phyloP scores from a whole-genome alignment of 2,113 vertebrate species.

The Morone chrysops region DNA sequence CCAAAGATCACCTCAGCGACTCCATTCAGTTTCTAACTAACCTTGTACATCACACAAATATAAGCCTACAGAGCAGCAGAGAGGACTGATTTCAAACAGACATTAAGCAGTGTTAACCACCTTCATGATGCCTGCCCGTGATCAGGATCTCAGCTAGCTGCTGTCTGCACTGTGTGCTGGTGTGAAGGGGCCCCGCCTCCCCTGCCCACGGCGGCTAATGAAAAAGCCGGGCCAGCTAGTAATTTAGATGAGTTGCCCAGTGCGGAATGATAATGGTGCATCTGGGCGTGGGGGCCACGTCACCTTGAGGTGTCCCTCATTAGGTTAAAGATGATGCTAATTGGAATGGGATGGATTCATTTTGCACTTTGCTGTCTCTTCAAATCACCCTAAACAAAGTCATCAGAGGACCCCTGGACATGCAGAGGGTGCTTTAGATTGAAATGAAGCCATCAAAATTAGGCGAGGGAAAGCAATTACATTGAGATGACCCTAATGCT shows the following conservation, averaged over 20 bases:
- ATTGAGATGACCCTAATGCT: slow-evolving; percentile 92
- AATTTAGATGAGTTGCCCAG: slow-evolving; percentile 92
- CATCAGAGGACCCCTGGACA: slow-evolving; percentile 87
- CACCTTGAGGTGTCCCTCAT: slow-evolving; percentile 97
- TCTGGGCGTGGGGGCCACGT: slow-evolving; percentile 88
- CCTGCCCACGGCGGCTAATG: slow-evolving; percentile 85
- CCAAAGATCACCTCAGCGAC: slow-evolving; percentile 19
- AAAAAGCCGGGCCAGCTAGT: slow-evolving; percentile 90
- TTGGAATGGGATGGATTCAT: slow-evolving; percentile 98
- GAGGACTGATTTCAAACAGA: slow-evolving; percentile 32
- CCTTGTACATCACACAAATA: slow-evolving; percentile 33
- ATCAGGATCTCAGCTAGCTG: slow-evolving; percentile 45
- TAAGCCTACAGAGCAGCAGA: slow-evolving; percentile 24
- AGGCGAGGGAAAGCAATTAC: slow-evolving; percentile 90
- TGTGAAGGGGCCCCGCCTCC: slow-evolving; percentile 41
- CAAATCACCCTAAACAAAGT: slow-evolving; percentile 97
- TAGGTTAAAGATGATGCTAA: slow-evolving; percentile 99
- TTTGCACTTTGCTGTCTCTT: slow-evolving; percentile 96
- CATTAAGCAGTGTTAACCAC: slow-evolving; percentile 32
- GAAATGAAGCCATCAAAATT: slow-evolving; percentile 91
- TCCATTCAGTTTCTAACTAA: slow-evolving; percentile 26
- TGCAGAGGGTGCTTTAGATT: slow-evolving; percentile 85
- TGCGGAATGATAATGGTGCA: slow-evolving; percentile 93
- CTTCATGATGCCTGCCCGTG: slow-evolving; percentile 37
- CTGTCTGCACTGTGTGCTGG: slow-evolving; percentile 21